phyloP scores from a whole-genome alignment of 2,113 vertebrate genomes.

The Onychostoma macrolepis region DNA sequence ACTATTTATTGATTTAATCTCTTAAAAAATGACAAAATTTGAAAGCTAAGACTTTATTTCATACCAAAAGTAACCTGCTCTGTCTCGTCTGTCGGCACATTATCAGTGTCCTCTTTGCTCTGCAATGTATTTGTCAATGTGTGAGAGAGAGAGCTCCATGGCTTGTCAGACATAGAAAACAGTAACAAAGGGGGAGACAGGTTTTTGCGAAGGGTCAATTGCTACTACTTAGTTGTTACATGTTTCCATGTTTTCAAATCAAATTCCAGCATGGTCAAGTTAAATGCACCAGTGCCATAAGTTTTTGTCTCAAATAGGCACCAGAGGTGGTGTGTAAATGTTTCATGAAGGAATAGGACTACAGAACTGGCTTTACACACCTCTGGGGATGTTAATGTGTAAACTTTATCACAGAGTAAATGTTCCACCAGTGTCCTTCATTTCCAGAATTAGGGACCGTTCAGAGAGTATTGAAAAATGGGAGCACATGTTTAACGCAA shows the following conservation, averaged over 20 bases:
- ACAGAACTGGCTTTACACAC: not conserved
- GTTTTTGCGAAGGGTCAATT: too few species aligned
- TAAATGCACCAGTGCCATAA: not conserved
- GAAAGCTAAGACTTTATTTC: too few species aligned
- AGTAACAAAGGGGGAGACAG: too few species aligned
- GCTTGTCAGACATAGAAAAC: too few species aligned
- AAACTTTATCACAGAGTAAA: not conserved
- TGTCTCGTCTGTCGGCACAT: too few species aligned
- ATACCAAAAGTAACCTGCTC: too few species aligned
- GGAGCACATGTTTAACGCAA: not conserved
- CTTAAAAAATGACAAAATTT: too few species aligned
- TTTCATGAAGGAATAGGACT: not conserved
- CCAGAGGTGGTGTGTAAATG: not conserved
- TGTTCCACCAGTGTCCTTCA: slow-evolving; percentile 27
- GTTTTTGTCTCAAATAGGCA: not conserved
- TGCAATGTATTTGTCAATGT: too few species aligned
- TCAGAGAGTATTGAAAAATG: not conserved
- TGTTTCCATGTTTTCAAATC: not conserved
- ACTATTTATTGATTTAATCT: too few species aligned
- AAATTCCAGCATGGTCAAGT: not conserved
- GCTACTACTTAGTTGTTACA: not conserved
- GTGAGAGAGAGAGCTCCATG: too few species aligned
- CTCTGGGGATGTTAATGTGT: slow-evolving; percentile 22
- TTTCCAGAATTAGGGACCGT: not conserved
- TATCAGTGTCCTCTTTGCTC: too few species aligned